Conservation (phyloP, 23 tunicate genomes). For the Styela plicata region DNA sequence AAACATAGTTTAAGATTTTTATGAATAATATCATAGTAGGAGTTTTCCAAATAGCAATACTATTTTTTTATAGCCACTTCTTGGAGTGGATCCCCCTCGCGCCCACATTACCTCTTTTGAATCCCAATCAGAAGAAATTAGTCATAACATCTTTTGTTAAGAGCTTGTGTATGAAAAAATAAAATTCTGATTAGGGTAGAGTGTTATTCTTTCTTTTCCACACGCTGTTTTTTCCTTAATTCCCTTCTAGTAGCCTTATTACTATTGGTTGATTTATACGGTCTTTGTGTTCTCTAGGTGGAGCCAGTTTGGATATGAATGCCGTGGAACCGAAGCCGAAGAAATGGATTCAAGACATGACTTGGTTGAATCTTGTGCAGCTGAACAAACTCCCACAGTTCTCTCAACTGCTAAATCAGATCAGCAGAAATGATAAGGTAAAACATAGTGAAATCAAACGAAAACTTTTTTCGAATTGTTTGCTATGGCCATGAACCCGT, state of each 20-base stretch:
- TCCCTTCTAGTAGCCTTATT: not conserved
- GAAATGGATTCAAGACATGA: constrained; percentile 98
- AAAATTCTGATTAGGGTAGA: not conserved
- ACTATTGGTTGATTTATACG: not conserved
- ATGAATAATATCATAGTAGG: no score
- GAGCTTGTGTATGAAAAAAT: no score
- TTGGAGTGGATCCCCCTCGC: no score
- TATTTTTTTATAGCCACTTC: no score
- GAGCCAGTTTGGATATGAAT: constrained; percentile 96
- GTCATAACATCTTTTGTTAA: no score
- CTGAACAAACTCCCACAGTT: constrained; percentile 92
- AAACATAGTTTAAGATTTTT: no score
- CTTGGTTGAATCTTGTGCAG: constrained; percentile 98
- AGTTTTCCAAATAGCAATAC: no score
- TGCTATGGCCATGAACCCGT: no score
- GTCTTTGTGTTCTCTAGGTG: constrained; percentile 48
- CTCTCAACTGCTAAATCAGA: constrained; percentile 88
- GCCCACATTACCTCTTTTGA: no score
- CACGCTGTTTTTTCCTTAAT: not conserved
- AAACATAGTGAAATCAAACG: no score
- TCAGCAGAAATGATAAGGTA: constrained; percentile 95
- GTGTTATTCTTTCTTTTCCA: not conserved
- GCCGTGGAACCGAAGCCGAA: constrained; percentile 98
- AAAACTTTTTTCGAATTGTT: no score
- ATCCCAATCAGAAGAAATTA: no score